A percentile compares a stretch with the other conserved stretches of the same genome.
Evolutionary conservation across 2,888 invertebrate genomes (phyloP).

Genomic region (Omphaloscelis lunosa): DNA sequence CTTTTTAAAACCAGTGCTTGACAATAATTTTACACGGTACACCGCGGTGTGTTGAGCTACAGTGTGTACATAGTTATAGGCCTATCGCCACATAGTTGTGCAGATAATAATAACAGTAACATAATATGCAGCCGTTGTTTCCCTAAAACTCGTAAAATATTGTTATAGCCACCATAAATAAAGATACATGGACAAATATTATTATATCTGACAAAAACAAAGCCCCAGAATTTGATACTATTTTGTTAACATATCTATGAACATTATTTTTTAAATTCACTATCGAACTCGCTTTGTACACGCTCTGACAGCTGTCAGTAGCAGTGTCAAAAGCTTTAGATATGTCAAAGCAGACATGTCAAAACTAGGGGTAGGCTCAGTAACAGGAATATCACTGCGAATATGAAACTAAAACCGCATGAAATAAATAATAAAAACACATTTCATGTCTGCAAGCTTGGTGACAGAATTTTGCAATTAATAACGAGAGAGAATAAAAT

Average conservation of each 20-base stretch:
- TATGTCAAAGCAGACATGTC: constrained; percentile 1
- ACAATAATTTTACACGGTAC: not conserved
- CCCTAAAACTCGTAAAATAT: constrained; percentile 39
- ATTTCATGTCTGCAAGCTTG: constrained; percentile 8
- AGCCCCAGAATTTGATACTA: not conserved
- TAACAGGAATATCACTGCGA: not conserved
- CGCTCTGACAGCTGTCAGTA: constrained; percentile 13
- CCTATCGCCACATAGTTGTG: constrained; percentile 1
- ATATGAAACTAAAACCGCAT: not conserved
- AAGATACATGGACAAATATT: constrained; percentile 31
- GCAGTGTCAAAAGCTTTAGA: constrained; percentile 16
- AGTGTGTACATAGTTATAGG: not conserved
- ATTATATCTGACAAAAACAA: constrained; percentile 30
- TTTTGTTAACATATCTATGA: constrained; percentile 18
- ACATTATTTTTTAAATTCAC: not conserved
- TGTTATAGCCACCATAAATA: constrained; percentile 38
- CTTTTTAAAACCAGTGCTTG: not conserved
- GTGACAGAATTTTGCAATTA: not conserved
- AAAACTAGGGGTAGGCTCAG: not conserved
- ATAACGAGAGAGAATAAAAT: not conserved
- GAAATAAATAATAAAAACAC: constrained; percentile 8
- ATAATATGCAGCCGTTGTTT: constrained; percentile 41
- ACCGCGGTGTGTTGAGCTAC: not conserved
- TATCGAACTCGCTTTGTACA: not conserved
- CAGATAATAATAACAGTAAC: constrained; percentile 22